Evolutionary conservation across 2,888 invertebrate genomes (phyloP).

Genomic region (Notocelia uddmanniana): DNA sequence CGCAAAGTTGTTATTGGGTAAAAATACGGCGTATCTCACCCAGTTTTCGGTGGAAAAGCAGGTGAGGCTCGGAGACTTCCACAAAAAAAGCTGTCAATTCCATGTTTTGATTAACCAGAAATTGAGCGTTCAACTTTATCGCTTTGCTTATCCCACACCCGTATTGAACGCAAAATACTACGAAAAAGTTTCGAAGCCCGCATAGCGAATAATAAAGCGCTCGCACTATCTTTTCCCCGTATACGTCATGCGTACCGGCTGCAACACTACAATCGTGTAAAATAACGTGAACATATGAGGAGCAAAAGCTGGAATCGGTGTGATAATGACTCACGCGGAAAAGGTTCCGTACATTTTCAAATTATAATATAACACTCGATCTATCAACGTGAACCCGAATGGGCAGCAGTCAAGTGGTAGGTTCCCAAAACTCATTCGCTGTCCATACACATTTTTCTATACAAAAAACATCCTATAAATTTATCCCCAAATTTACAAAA

Average conservation of each 20-base stretch:
- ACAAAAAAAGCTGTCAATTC: background rate
- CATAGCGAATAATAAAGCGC: constrained; percentile 9
- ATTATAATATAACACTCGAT: background rate
- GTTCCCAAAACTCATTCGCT: no score
- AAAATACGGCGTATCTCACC: background rate
- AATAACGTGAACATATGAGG: constrained; percentile 12
- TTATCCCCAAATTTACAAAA: no score
- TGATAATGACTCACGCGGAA: background rate
- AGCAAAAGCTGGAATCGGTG: background rate
- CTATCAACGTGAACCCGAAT: background rate
- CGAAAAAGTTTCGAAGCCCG: background rate
- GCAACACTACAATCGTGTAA: constrained; percentile 28
- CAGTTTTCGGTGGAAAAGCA: no score
- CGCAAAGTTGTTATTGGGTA: background rate
- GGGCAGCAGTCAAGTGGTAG: background rate
- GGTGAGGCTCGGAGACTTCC: background rate
- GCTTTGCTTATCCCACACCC: constrained; percentile 1
- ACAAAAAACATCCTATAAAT: no score
- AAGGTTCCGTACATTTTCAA: background rate
- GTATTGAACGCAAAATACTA: constrained; percentile 4
- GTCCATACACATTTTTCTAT: no score
- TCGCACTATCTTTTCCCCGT: constrained; percentile 23
- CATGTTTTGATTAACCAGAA: background rate
- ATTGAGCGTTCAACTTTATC: background rate
- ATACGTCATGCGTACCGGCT: constrained; percentile 18